Evolutionary conservation across 30 jellyfish, hydroid and myxozoan genomes (phyloP).

Genomic region (Aurelia sp.): DNA sequence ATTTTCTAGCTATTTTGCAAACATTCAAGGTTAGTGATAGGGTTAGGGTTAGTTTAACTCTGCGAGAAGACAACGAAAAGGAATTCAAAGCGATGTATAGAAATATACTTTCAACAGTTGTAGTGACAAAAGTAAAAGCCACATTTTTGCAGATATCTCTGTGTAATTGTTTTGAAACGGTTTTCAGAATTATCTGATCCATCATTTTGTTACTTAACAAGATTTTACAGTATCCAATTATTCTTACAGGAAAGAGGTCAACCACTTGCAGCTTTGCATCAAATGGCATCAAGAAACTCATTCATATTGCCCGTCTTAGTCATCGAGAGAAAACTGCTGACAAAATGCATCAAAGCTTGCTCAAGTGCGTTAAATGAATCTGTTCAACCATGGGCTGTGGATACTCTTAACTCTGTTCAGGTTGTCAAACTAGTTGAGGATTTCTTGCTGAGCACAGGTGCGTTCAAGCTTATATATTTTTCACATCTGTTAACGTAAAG

Average conservation of each 20-base stretch:
- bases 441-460: constrained; percentile 80
- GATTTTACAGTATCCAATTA: background rate
- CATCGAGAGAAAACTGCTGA: constrained; percentile 81
- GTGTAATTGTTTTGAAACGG: too few species aligned
- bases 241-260: constrained; percentile 81
- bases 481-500: too few species aligned
- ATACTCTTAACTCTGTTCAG: constrained; percentile 89
- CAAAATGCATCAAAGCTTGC: constrained; percentile 68
- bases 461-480: background rate
- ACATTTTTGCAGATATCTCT: too few species aligned
- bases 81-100: too few species aligned
- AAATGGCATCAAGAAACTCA: constrained; percentile 71
- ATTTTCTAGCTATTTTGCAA: too few species aligned
- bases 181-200: too few species aligned
- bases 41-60: too few species aligned
- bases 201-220: too few species aligned
- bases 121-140: too few species aligned
- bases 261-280: constrained; percentile 83
- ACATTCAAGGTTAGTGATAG: too few species aligned
- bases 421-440: constrained; percentile 81
- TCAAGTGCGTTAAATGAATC: constrained; percentile 66
- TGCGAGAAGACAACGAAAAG: too few species aligned
- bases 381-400: constrained; percentile 91
- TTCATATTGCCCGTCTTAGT: constrained; percentile 79
- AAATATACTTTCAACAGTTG: too few species aligned